Conservation (phyloP, 2,113 vertebrate genomes). For the Maccullochella peelii region DNA sequence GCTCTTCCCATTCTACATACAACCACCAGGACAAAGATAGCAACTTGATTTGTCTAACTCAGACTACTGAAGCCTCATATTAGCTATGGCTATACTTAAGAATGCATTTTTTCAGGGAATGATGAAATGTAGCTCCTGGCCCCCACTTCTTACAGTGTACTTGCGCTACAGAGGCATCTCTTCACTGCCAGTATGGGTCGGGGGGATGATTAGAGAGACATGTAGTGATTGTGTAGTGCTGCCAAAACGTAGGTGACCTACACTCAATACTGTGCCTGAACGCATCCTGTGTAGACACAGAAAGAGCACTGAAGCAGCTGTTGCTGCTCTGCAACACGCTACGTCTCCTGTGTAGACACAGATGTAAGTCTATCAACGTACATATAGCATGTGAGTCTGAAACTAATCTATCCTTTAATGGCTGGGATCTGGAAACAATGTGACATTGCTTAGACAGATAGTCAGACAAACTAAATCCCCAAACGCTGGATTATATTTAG, state of each 20-base stretch:
- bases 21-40: no score
- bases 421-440: neutral
- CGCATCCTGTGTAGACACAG: neutral
- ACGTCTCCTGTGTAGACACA: no score
- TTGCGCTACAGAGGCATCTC: neutral
- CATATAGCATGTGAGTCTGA: neutral
- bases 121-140: neutral
- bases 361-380: no score
- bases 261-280: neutral
- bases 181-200: neutral
- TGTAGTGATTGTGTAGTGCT: neutral
- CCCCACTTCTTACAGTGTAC: neutral
- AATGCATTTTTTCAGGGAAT: neutral
- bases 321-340: neutral
- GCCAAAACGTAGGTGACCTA: neutral
- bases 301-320: neutral
- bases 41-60: no score
- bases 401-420: neutral
- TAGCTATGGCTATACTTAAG: no score
- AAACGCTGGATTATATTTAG: neutral
- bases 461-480: neutral
- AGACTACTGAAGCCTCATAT: no score
- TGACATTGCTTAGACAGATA: neutral
- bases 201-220: neutral
- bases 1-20: neutral